Evolutionary conservation across 2,888 invertebrate species (phyloP).

Genomic region (Calameuta idolon): DNA sequence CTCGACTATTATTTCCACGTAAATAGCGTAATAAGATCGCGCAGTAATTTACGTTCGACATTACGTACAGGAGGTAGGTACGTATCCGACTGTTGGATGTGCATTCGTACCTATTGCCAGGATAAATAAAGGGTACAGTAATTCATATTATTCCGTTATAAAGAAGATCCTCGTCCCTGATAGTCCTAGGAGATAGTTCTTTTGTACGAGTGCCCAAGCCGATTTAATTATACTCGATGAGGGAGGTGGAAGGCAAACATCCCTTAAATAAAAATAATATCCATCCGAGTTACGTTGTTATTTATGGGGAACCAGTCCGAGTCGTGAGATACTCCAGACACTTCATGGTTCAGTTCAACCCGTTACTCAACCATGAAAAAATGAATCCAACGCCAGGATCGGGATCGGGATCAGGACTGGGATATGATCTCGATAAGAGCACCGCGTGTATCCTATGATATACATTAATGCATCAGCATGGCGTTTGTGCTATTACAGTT

Average conservation of each 20-base stretch:
- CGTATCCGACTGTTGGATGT: not conserved
- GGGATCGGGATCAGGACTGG: conserved; percentile 31
- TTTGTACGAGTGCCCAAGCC: conserved; percentile 1
- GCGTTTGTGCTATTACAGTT: conserved; percentile 45
- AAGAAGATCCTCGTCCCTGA: not conserved
- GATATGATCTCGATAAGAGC: conserved; percentile 47
- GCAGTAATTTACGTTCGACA: conserved; percentile 25
- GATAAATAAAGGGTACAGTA: not conserved
- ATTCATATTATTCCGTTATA: conserved; percentile 17
- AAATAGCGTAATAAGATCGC: conserved; percentile 1
- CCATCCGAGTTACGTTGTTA: conserved; percentile 35
- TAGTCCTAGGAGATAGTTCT: not conserved
- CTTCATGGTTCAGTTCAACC: conserved; percentile 42
- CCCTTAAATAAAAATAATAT: conserved; percentile 25
- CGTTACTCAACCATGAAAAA: conserved; percentile 49
- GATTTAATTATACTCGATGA: conserved; percentile 25
- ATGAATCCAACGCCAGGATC: conserved; percentile 30
- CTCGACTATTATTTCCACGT: not conserved
- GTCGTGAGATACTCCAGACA: conserved; percentile 41
- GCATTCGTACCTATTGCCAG: not conserved
- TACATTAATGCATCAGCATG: conserved; percentile 53
- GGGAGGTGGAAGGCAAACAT: conserved; percentile 18
- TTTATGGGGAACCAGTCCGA: conserved; percentile 42
- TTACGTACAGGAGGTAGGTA: conserved; percentile 15
- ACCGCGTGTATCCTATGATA: conserved; percentile 42